These are phyloP conservation scores for Himantopus leucocephalus DNA, from an alignment of 2,113 vertebrate genomes.

Conservation along the genomic window DNA sequence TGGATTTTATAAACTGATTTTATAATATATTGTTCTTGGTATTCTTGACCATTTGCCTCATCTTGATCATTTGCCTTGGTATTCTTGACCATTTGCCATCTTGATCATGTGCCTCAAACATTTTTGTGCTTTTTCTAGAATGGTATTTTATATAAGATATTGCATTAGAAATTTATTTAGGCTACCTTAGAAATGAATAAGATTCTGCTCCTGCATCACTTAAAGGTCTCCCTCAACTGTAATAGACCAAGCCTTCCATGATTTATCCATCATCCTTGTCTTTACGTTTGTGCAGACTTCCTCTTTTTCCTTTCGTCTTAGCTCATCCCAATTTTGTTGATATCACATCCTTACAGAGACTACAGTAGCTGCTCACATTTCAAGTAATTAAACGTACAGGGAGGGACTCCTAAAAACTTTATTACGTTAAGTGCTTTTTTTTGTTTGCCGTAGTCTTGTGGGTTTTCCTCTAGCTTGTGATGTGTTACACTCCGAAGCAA, in stretches of 20 bases:
- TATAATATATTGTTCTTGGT: not conserved
- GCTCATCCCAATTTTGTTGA: not conserved
- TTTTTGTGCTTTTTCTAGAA: not conserved
- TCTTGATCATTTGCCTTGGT: not conserved
- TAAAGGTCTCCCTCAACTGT: not conserved
- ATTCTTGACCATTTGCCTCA: not conserved
- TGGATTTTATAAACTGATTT: not conserved
- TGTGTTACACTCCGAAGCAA: not conserved
- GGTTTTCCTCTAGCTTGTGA: not conserved
- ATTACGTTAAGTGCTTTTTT: not conserved
- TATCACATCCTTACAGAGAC: not conserved
- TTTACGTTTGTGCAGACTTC: not conserved
- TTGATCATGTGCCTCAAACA: not conserved
- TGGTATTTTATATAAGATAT: not conserved
- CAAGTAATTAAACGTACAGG: not conserved
- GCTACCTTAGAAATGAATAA: not conserved
- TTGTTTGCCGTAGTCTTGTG: not conserved
- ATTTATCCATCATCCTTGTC: not conserved
- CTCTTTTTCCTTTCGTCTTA: not conserved
- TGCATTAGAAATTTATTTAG: not conserved
- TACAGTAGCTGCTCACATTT: not conserved
- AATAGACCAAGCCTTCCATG: not conserved
- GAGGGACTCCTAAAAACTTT: not conserved
- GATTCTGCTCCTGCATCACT: not conserved
- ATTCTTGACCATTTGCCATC: not conserved